Percentiles rank a stretch among this genome's conserved stretches.
phyloP scores from a whole-genome alignment of 2,113 vertebrate genomes.

The Phyllopteryx taeniolatus region DNA sequence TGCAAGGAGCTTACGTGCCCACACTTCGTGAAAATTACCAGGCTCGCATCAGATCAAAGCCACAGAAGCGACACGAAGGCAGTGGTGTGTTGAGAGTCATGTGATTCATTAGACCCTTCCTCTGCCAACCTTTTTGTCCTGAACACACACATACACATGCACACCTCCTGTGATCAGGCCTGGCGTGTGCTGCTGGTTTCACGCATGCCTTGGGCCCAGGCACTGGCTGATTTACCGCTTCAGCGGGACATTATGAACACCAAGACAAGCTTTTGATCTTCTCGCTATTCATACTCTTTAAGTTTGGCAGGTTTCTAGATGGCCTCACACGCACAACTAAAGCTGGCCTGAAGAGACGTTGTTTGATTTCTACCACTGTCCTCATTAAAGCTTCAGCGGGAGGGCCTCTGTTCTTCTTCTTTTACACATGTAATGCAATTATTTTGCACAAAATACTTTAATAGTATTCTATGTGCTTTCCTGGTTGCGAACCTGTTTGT shows the following conservation, averaged over 20 bases:
- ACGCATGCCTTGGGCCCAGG: slow-evolving; percentile 74
- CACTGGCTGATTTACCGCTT: slow-evolving; percentile 71
- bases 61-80: slow-evolving; percentile 39
- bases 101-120: slow-evolving; percentile 60
- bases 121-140: slow-evolving; percentile 59
- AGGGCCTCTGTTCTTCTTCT: slow-evolving; percentile 28
- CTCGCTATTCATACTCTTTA: slow-evolving; percentile 50
- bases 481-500: slow-evolving; percentile 12
- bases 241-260: slow-evolving; percentile 66
- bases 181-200: slow-evolving; percentile 69
- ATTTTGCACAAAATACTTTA: slow-evolving; percentile 37
- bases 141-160: slow-evolving; percentile 25
- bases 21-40: slow-evolving; percentile 29
- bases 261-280: slow-evolving; percentile 67
- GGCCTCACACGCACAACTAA: slow-evolving; percentile 46
- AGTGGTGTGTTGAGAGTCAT: slow-evolving; percentile 59
- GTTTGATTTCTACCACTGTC: slow-evolving; percentile 50
- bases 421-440: slow-evolving; percentile 27
- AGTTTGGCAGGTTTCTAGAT: slow-evolving; percentile 66
- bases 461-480: slow-evolving; percentile 24
- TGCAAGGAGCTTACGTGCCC: slow-evolving; percentile 34
- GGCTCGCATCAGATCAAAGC: slow-evolving; percentile 59
- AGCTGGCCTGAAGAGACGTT: slow-evolving; percentile 45
- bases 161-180: slow-evolving; percentile 59
- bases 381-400: slow-evolving; percentile 41